Conservation (phyloP, 2,113 vertebrate species). For the Platysternon megacephalum region DNA sequence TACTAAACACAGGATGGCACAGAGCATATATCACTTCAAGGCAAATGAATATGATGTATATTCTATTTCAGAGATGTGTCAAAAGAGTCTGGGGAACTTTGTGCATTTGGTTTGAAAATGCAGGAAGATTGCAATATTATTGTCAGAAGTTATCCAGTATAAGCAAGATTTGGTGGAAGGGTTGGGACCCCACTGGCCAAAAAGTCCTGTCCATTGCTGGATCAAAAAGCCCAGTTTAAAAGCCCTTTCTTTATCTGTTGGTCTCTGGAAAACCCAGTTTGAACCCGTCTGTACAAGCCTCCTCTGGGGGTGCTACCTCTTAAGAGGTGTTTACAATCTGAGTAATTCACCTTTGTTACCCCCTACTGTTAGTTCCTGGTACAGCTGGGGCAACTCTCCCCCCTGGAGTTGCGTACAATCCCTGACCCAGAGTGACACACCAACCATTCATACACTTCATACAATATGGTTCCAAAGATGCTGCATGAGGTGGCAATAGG, state of each 20-base stretch:
- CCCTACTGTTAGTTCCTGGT: too few relatives aligned
- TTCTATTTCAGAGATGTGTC: too few relatives aligned
- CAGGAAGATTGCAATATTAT: background rate
- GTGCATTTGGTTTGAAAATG: background rate
- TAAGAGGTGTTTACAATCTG: background rate
- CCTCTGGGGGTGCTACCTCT: too few relatives aligned
- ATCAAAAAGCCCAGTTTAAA: background rate
- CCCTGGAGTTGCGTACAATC: too few relatives aligned
- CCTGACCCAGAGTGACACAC: too few relatives aligned
- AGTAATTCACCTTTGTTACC: background rate
- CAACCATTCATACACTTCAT: background rate
- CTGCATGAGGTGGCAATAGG: background rate
- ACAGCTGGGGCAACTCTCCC: too few relatives aligned
- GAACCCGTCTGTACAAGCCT: background rate
- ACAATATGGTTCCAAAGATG: background rate
- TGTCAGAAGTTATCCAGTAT: background rate
- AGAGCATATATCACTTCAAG: too few relatives aligned
- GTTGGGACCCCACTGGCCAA: background rate
- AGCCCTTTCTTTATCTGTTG: background rate
- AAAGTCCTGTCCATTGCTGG: background rate
- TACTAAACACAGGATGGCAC: background rate
- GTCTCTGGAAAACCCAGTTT: background rate
- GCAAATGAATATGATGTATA: too few relatives aligned
- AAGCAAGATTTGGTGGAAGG: background rate
- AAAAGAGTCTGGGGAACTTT: constrained; percentile 15